A percentile compares a stretch with the other conserved stretches of the same genome.
Evolutionary conservation across 2,797 vertebrate genomes (phyloP).

Genomic region (Neosilurus mollespiculum): DNA sequence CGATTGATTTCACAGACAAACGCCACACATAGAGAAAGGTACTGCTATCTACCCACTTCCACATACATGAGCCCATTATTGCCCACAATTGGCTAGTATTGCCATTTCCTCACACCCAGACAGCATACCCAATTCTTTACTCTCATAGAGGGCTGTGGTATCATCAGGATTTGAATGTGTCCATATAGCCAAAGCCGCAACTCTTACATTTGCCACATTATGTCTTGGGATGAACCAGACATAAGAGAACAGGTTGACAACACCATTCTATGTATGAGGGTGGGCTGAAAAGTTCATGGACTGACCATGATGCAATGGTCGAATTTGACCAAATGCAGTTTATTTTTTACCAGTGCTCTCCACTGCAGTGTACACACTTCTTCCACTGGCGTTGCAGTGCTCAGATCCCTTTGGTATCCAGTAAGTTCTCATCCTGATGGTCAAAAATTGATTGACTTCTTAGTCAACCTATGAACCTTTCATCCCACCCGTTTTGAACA

Average conservation of each 20-base stretch:
- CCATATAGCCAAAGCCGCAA: neutral
- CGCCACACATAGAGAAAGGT: neutral
- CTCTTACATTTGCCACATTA: neutral
- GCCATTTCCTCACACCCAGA: neutral
- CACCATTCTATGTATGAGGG: neutral
- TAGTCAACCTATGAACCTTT: too few relatives aligned
- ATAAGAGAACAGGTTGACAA: neutral
- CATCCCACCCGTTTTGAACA: neutral
- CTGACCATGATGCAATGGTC: too few relatives aligned
- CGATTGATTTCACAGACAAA: too few relatives aligned
- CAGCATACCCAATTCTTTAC: neutral
- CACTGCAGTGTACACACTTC: too few relatives aligned
- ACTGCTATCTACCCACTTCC: neutral
- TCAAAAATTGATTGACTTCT: too few relatives aligned
- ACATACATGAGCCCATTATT: neutral
- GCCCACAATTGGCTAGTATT: neutral
- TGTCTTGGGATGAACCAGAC: neutral
- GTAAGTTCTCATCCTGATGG: too few relatives aligned
- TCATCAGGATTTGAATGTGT: neutral
- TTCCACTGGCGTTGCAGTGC: too few relatives aligned
- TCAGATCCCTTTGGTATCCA: too few relatives aligned
- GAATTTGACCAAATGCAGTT: too few relatives aligned
- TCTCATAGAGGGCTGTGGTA: neutral
- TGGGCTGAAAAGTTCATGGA: too few relatives aligned
- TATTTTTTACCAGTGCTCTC: too few relatives aligned